A percentile compares a stretch with the other conserved stretches of the same genome.
phyloP scores from a whole-genome alignment of 2,888 invertebrate genomes.

The Agrotis ipsilon region DNA sequence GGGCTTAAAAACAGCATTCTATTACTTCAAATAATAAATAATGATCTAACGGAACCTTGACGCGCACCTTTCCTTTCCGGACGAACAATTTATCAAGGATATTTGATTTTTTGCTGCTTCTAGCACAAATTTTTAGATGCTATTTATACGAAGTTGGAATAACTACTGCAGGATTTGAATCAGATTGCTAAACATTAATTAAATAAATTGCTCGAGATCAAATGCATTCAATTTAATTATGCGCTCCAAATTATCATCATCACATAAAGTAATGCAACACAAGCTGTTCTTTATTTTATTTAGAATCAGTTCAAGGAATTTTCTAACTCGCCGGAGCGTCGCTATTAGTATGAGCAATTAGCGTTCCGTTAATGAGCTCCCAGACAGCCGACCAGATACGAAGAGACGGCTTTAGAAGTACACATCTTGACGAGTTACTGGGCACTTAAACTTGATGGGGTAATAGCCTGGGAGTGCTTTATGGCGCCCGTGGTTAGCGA shows the following conservation, averaged over 20 bases:
- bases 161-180: slow-evolving; percentile 10
- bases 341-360: slow-evolving; percentile 89
- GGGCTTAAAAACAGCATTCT: slow-evolving; percentile 14
- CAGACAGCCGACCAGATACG: slow-evolving; percentile 79
- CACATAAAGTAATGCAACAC: slow-evolving; percentile 64
- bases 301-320: slow-evolving; percentile 87
- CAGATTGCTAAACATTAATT: slow-evolving; percentile 14
- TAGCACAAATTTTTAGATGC: slow-evolving; percentile 17
- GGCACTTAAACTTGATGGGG: slow-evolving; percentile 76
- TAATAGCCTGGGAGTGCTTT: slow-evolving; percentile 78
- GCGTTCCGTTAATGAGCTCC: slow-evolving; percentile 87
- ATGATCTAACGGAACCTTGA: slow-evolving; percentile 61
- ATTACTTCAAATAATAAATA: slow-evolving; percentile 48
- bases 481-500: slow-evolving; percentile 68
- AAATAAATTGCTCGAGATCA: slow-evolving; percentile 27
- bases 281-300: slow-evolving; percentile 79
- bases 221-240: slow-evolving; percentile 42
- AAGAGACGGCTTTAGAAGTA: slow-evolving; percentile 60
- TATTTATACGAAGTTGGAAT: slow-evolving; percentile 14
- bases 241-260: slow-evolving; percentile 57
- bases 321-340: slow-evolving; percentile 80
- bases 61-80: slow-evolving; percentile 59
- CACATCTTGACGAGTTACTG: slow-evolving; percentile 63
- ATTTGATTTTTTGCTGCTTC: slow-evolving; percentile 36
- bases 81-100: slow-evolving; percentile 63